A percentile compares a stretch with the other conserved stretches of the same genome.
Conservation (phyloP, 1,140 invertebrate genomes). For the Euwallacea fornicatus region DNA sequence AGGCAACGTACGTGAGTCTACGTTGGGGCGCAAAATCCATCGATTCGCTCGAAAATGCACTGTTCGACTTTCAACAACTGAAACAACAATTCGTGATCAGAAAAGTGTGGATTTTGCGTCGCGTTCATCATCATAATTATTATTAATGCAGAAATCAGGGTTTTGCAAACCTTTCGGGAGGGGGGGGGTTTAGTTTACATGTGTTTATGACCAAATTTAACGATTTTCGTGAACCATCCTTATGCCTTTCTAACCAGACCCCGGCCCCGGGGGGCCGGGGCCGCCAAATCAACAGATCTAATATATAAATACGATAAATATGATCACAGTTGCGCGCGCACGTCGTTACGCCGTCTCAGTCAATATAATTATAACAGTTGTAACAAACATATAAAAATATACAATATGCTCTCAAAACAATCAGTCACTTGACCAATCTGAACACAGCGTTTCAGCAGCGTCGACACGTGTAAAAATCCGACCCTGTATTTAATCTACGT, state of each 20-base stretch:
- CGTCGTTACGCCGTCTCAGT: conserved; percentile 48
- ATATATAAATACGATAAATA: conserved; percentile 55
- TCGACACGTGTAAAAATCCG: conserved; percentile 34
- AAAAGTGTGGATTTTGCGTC: conserved; percentile 4
- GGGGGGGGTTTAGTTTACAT: conserved; percentile 5
- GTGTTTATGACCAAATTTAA: conserved; percentile 14
- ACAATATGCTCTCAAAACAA: conserved; percentile 53
- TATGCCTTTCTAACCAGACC: conserved; percentile 36
- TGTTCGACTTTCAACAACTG: background rate
- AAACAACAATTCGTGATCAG: background rate
- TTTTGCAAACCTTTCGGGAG: conserved; percentile 8
- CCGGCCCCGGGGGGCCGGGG: background rate
- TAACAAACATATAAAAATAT: conserved; percentile 57
- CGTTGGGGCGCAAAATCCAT: background rate
- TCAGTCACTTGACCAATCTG: conserved; percentile 48
- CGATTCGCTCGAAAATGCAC: too few species aligned
- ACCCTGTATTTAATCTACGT: conserved; percentile 29
- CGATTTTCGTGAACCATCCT: conserved; percentile 42
- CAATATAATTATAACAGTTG: conserved; percentile 54
- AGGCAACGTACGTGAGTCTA: background rate
- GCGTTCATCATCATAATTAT: background rate
- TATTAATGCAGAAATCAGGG: conserved; percentile 24
- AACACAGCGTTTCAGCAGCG: conserved; percentile 47
- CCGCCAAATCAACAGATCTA: conserved; percentile 49
- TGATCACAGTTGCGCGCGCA: conserved; percentile 51